Evolutionary conservation across 2,888 invertebrate species (phyloP).

Genomic region (Sympetrum striolatum): DNA sequence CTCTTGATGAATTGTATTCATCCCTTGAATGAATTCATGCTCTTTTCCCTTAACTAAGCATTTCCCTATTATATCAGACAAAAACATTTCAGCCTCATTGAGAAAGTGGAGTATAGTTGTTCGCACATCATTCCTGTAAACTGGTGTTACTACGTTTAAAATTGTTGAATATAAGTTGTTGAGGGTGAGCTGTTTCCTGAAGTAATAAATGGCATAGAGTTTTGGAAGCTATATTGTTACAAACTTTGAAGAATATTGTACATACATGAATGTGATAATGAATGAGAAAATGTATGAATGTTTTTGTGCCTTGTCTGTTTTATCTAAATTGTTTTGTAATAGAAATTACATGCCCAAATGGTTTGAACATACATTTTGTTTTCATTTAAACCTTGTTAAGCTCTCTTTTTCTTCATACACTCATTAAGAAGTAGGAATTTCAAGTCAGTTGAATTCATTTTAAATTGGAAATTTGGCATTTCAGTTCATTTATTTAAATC

Average conservation of each 20-base stretch:
- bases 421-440: no score
- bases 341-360: constrained; percentile 38
- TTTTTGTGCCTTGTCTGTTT: constrained; percentile 44
- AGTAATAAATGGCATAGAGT: constrained; percentile 33
- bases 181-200: constrained; percentile 20
- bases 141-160: constrained; percentile 39
- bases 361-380: constrained; percentile 16
- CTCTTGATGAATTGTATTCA: not conserved
- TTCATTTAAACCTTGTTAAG: not conserved
- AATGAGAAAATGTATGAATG: constrained; percentile 41
- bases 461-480: no score
- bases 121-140: constrained; percentile 43
- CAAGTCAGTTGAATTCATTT: no score
- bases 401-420: not conserved
- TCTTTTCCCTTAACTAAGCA: constrained; percentile 16
- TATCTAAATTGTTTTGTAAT: constrained; percentile 41
- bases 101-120: constrained; percentile 32
- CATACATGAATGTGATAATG: constrained; percentile 42
- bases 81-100: constrained; percentile 18
- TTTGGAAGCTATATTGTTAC: constrained; percentile 42
- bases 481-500: no score
- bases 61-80: not conserved
- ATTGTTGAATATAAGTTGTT: constrained; percentile 40
- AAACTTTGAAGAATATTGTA: constrained; percentile 41
- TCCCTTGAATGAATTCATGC: constrained; percentile 15